These are phyloP conservation scores for Drosophila nr. medialis DNA, from an alignment of 2,888 invertebrate genomes.

Conservation along the genomic window DNA sequence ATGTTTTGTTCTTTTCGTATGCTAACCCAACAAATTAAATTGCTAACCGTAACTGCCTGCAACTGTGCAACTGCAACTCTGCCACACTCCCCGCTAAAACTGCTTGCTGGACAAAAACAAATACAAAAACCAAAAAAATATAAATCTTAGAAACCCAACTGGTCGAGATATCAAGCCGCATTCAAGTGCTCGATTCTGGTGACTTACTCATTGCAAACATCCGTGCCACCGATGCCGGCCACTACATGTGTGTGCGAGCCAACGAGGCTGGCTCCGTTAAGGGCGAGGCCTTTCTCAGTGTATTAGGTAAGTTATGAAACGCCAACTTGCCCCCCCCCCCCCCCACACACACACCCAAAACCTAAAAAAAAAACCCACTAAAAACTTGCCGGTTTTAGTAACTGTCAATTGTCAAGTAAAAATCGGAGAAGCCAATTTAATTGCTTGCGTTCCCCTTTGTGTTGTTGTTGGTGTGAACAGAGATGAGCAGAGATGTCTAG, in stretches of 20 bases:
- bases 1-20: conserved; percentile 31
- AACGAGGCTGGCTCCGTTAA: conserved; percentile 95
- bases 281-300: conserved; percentile 92
- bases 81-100: conserved; percentile 19
- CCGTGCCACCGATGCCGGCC: conserved; percentile 92
- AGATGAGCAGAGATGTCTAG: neutral
- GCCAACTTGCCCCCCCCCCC: neutral
- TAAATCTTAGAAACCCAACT: conserved; percentile 86
- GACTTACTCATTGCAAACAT: conserved; percentile 95
- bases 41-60: conserved; percentile 52
- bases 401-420: neutral
- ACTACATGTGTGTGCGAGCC: conserved; percentile 94
- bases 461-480: neutral
- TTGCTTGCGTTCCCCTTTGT: neutral
- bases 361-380: neutral
- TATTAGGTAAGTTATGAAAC: conserved; percentile 88
- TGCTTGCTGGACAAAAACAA: conserved; percentile 35
- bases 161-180: conserved; percentile 89
- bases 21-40: conserved; percentile 56
- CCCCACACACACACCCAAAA: too few species aligned
- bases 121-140: conserved; percentile 1
- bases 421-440: neutral
- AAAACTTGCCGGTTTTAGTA: neutral
- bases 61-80: conserved; percentile 22
- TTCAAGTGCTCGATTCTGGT: conserved; percentile 94